A percentile compares a stretch with the other conserved stretches of the same genome.
Conservation (phyloP, 2,113 vertebrate genomes). For the Lamprotornis superbus region DNA sequence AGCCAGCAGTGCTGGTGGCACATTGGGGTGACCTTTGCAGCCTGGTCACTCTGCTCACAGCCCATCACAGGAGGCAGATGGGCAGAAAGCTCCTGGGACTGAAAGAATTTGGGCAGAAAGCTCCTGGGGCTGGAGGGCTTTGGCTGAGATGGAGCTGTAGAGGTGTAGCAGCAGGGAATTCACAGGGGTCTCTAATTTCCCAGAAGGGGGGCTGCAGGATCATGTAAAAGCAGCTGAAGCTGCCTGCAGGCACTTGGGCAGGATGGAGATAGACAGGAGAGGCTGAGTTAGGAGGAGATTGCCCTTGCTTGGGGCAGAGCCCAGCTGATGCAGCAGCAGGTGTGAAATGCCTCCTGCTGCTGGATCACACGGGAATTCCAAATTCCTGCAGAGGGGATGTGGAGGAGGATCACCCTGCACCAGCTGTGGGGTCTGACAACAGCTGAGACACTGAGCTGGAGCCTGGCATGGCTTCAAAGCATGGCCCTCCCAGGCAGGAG, state of each 20-base stretch:
- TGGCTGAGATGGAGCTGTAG: background rate
- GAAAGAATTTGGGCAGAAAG: background rate
- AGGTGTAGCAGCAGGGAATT: background rate
- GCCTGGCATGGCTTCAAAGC: background rate
- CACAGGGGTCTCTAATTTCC: background rate
- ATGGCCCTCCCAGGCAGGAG: background rate
- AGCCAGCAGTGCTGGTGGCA: background rate
- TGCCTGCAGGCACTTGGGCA: background rate
- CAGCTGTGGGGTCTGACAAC: background rate
- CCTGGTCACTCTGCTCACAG: background rate
- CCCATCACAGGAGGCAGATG: fast-evolving
- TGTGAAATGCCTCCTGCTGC: background rate
- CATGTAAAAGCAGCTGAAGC: background rate
- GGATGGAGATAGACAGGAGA: background rate
- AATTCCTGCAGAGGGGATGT: background rate
- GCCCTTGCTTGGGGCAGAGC: background rate
- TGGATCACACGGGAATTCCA: background rate
- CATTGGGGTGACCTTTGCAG: background rate
- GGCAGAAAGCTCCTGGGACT: background rate
- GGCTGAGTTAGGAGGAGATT: background rate
- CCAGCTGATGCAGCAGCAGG: background rate
- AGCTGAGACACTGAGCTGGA: slow-evolving; percentile 24
- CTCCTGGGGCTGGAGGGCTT: background rate
- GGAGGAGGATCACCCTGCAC: background rate
- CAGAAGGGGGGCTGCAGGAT: background rate